Evolutionary conservation across 2,113 vertebrate genomes (phyloP).

Genomic region (Mustela nigripes): DNA sequence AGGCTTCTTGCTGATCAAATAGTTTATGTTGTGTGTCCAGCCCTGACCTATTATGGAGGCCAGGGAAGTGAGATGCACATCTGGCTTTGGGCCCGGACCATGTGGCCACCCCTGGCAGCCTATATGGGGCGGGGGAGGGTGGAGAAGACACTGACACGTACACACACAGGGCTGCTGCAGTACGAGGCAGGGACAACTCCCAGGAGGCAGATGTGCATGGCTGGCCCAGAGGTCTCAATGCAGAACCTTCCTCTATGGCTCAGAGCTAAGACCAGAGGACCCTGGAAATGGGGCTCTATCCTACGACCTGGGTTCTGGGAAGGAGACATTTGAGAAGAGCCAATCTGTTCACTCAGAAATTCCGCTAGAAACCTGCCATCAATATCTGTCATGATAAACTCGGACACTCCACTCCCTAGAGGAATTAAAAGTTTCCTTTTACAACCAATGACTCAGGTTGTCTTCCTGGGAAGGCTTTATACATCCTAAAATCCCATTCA

Average conservation of each 20-base stretch:
- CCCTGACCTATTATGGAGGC: not conserved
- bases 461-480: not conserved
- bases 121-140: no score
- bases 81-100: not conserved
- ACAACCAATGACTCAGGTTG: no score
- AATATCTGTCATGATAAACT: not conserved
- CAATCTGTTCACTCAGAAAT: not conserved
- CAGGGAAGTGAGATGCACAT: not conserved
- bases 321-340: not conserved
- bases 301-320: not conserved
- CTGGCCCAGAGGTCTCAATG: not conserved
- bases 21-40: not conserved
- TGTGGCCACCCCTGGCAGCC: no score
- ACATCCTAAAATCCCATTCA: not conserved
- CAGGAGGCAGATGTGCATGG: no score
- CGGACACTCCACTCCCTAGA: not conserved
- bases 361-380: not conserved
- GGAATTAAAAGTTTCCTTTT: not conserved
- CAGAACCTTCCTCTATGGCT: not conserved
- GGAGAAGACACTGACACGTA: not conserved
- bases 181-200: rapidly evolving
- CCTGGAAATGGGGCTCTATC: not conserved
- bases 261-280: not conserved
- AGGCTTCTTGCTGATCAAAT: not conserved
- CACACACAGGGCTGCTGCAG: no score